Base-by-base conservation (phyloP, 2,888 invertebrate species). In the Sepioteuthis lessoniana region DNA sequence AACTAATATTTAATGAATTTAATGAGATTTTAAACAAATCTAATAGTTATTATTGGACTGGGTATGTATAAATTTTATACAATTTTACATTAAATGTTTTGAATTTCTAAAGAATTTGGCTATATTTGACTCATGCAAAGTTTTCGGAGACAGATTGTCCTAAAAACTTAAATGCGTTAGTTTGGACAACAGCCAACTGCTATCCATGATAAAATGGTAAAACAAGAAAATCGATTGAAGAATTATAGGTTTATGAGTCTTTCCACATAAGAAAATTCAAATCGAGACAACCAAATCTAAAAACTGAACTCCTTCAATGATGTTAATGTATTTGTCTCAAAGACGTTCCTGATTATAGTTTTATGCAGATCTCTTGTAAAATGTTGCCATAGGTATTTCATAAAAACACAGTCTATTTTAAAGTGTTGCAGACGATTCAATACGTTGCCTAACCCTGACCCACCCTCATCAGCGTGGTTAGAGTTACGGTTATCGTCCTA, bases 171-270 rank as follows among this genome's bases (percentile, higher is more conserved):
- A 76, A 76, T 76, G 76, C n/a, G n/a, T 76, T 76, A 76, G 10
- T 16, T n/a, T 76, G 76, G 76, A 76, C n/a, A n/a, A n/a, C 76
- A 35, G 76, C 76, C 76, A 76, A 76, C 16, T 76, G n/a, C 76
- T 76, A 76, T 76, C n/a, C 35, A 76, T 76, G n/a, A 76, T 76
- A 35, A 76, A 76, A 76, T 76, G 76, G n/a, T 76, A 76, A 35
- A 76, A 76, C n/a, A n/a, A n/a, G 76, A 76, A 76, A 76, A 76
- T 76, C 76, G 76, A 76, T 76, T n/a, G n/a, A 76, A 35, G 76
- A 76, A 76, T 76, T 76, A 76, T 76, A 76, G 76, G n/a, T n/a
- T 76, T 76, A 76, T 76, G 76, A 76, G 76, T 76, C 76, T 16
- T n/a, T 10, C 76, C n/a, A 76, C 35, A 76, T 76, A n/a, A 76